Percentiles rank a stretch among this genome's conserved stretches.
Evolutionary conservation across 2,797 vertebrate species (phyloP).

Genomic region (Leuciscus waleckii): DNA sequence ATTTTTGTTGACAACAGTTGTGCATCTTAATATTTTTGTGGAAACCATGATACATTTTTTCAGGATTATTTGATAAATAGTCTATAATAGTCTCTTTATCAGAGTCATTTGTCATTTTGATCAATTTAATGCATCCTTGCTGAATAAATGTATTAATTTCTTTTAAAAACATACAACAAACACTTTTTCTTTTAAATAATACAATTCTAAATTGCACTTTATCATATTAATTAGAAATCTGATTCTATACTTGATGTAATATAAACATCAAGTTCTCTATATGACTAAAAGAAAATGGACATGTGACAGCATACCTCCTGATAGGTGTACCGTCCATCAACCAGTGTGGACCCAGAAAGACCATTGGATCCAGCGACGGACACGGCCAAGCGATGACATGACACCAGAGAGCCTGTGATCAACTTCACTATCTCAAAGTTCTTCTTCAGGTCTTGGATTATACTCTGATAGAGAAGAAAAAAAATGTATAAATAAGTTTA

Average conservation of each 20-base stretch:
- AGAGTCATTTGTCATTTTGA: not conserved
- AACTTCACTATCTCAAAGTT: conserved; percentile 99
- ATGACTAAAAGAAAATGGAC: not conserved
- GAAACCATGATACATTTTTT: not conserved
- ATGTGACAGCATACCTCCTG: conserved; percentile 84
- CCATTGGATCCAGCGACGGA: conserved; percentile 87
- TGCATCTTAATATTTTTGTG: not conserved
- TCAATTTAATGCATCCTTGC: not conserved
- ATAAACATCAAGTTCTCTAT: not conserved
- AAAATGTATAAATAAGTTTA: not conserved
- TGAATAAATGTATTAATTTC: not conserved
- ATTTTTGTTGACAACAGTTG: not conserved
- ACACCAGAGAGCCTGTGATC: conserved; percentile 95
- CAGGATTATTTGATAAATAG: not conserved
- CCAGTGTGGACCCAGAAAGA: conserved; percentile 86
- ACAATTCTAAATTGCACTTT: not conserved
- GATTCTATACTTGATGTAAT: not conserved
- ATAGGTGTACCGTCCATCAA: conserved; percentile 96
- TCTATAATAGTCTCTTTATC: not conserved
- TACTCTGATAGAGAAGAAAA: conserved; percentile 81
- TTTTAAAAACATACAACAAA: not conserved
- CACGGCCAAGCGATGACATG: conserved; percentile 92
- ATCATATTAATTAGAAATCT: not conserved
- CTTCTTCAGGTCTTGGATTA: conserved; percentile 99
- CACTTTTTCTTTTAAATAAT: not conserved